Percentiles rank a stretch among this genome's conserved stretches.
These are phyloP conservation scores for Xestia xanthographa DNA, from an alignment of 2,888 invertebrate genomes.

Conservation along the genomic window DNA sequence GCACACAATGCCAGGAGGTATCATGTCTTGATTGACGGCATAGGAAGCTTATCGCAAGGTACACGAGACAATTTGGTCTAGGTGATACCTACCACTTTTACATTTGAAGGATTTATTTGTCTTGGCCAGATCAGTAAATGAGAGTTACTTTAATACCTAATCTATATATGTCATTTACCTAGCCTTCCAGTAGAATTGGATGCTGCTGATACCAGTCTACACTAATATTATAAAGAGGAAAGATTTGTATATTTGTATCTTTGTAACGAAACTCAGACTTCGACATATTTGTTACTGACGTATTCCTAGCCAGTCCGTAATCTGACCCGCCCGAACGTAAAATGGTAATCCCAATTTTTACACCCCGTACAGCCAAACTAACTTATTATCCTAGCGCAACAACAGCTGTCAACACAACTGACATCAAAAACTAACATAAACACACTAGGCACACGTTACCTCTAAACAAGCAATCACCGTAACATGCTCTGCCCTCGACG, in stretches of 20 bases:
- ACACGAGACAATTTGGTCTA: neutral
- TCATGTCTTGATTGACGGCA: slow-evolving; percentile 17
- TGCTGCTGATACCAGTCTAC: too few species aligned
- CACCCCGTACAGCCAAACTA: neutral
- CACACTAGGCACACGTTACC: slow-evolving; percentile 67
- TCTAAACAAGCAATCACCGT: slow-evolving; percentile 87
- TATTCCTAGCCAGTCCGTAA: neutral
- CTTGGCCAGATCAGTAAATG: too few species aligned
- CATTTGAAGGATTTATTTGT: too few species aligned
- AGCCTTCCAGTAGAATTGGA: too few species aligned
- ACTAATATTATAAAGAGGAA: too few species aligned
- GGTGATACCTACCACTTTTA: neutral
- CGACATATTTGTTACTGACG: neutral
- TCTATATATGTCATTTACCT: too few species aligned
- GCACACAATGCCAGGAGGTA: neutral
- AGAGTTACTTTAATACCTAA: too few species aligned
- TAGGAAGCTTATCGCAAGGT: neutral
- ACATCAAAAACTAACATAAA: slow-evolving; percentile 63
- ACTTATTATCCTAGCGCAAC: slow-evolving; percentile 19
- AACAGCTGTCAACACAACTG: slow-evolving; percentile 44
- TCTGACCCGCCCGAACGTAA: neutral
- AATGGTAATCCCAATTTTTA: neutral
- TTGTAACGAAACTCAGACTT: too few species aligned
- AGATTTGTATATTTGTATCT: too few species aligned
- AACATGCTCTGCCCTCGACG: slow-evolving; percentile 78